phyloP scores from a whole-genome alignment of 1,140 invertebrate genomes.

The Drosophila leontia region DNA sequence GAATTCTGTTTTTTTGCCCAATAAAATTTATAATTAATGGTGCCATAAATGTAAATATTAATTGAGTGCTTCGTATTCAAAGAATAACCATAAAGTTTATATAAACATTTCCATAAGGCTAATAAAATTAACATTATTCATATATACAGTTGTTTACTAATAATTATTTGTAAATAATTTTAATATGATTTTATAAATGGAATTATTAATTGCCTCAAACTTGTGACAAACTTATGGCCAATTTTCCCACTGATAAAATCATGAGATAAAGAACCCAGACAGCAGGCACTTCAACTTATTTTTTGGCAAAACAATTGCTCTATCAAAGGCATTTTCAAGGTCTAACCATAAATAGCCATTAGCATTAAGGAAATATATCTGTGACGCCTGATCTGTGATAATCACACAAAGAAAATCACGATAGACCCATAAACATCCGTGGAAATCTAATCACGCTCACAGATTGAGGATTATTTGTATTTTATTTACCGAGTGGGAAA shows the following conservation, averaged over 20 bases:
- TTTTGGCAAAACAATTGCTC: constrained; percentile 28
- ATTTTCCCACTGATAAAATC: background rate
- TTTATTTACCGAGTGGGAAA: constrained; percentile 22
- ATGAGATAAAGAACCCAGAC: constrained; percentile 22
- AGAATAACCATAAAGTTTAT: background rate
- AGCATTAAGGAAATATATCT: constrained; percentile 18
- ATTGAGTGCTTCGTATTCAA: background rate
- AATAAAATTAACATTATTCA: constrained; percentile 1
- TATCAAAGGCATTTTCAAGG: constrained; percentile 21
- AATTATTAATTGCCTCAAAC: background rate
- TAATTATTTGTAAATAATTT: background rate
- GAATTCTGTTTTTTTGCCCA: background rate
- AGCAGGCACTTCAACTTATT: constrained; percentile 23
- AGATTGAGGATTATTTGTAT: background rate
- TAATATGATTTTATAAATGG: background rate
- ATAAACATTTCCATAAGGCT: background rate
- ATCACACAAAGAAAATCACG: constrained; percentile 41
- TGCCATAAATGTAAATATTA: background rate
- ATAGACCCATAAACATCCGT: constrained; percentile 1
- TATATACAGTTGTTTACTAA: background rate
- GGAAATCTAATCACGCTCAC: constrained; percentile 35
- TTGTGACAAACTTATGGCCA: background rate
- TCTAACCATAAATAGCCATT: constrained; percentile 38
- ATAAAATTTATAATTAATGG: background rate
- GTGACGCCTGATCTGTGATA: background rate